These are phyloP conservation scores for Pseudois nayaur DNA, from an alignment of 2,113 vertebrate genomes.

Conservation along the genomic window DNA sequence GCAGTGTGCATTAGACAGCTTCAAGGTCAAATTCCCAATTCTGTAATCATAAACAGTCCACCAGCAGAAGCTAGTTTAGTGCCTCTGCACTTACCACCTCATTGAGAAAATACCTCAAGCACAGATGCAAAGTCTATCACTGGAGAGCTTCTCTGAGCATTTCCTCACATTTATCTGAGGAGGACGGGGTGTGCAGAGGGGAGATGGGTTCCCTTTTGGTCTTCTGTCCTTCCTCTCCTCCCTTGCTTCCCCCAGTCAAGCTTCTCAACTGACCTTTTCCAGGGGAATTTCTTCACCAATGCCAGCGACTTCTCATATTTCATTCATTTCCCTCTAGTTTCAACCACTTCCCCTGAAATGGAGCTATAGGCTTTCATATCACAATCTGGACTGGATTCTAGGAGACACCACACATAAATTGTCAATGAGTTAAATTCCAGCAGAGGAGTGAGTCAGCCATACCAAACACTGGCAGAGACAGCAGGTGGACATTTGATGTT, in stretches of 20 bases:
- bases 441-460: not conserved
- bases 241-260: not conserved
- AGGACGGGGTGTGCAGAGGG: not conserved
- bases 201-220: not conserved
- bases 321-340: not conserved
- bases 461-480: not conserved
- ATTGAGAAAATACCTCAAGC: not conserved
- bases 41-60: not conserved
- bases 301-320: not conserved
- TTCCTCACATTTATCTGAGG: not conserved
- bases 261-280: not conserved
- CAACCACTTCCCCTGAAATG: not conserved
- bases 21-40: not conserved
- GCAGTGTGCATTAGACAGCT: not conserved
- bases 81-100: not conserved
- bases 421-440: not conserved
- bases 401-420: not conserved
- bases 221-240: not conserved
- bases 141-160: not conserved
- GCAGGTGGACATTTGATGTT: not conserved
- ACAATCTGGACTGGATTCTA: not conserved
- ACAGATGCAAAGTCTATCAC: not conserved
- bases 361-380: not conserved
- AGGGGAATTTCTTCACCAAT: not conserved
- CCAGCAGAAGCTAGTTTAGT: not conserved